Base-by-base conservation (phyloP, 1,140 invertebrate species). In the Babylonia areolata region DNA sequence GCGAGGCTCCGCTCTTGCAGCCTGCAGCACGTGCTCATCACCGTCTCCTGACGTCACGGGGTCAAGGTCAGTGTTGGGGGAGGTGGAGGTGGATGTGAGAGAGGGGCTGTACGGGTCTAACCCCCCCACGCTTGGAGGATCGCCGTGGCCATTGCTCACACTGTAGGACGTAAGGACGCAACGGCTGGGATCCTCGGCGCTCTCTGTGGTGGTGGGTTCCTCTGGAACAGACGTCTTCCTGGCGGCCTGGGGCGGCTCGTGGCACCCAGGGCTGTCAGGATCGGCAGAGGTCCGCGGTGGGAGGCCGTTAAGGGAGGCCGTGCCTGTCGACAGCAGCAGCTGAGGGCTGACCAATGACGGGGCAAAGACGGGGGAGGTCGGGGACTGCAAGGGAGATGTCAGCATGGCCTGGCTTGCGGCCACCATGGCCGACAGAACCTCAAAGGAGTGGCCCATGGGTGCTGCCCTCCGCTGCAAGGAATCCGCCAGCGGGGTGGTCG, bases 41-140 rank as follows among this genome's bases (percentile, higher is more conserved):
- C 46, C 35, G 17, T 82, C 75, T 9, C 40, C 75, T 2, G 17
- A 28, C 3, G 51, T 40, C 33, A 39, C 23, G 20, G 54, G 81
- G 69, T 84, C 20, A 42, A 40, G 64, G 35, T 84, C 82, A 33
- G 64, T 28, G 37, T 84, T 33, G 5, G 82, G 82, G 64, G 82
- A 84, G 82, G 82, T 75, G 31, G 81, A 58, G 31, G 33, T 69
- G 54, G 81, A 40, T 46, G 40, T 3, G 82, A 82, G 58, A 58
- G 81, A 28, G 37, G 28, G 46, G n/a, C n/a, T 42, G 81, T 75
- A 23, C 64, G 40, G 11, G 75, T 31, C 15, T 64, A 84, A 28
- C 64, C 73, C 9, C 82, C 82, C 23, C n/a, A n/a, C 73, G 64
- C 39, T 39, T 69, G 3, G 82, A 84, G n/a, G 82, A n/a, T 84